Evolutionary conservation across 2,888 invertebrate genomes (phyloP).

Genomic region (Drosophila pegasa): DNA sequence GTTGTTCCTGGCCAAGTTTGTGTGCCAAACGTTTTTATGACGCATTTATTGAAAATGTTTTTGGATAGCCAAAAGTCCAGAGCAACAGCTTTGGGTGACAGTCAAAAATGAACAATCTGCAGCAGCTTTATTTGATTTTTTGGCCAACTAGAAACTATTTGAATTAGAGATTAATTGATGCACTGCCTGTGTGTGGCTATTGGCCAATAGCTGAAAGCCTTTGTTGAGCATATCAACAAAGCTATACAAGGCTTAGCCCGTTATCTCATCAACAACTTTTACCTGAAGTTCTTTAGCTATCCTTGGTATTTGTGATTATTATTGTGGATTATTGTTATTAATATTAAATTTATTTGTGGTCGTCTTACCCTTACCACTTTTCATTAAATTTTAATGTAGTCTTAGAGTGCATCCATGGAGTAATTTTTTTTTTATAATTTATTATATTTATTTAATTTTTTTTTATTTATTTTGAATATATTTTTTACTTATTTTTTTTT

Average conservation of each 20-base stretch:
- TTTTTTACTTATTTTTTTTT: too few relatives aligned
- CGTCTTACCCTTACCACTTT: too few relatives aligned
- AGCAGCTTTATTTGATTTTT: slow-evolving; percentile 41
- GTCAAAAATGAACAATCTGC: slow-evolving; percentile 24
- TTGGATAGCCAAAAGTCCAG: slow-evolving; percentile 11
- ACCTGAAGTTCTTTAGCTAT: too few relatives aligned
- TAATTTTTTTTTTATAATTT: too few relatives aligned
- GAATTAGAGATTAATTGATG: slow-evolving; percentile 15
- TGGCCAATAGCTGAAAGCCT: background rate
- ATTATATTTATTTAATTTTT: too few relatives aligned
- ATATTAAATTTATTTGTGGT: too few relatives aligned
- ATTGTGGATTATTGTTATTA: too few relatives aligned
- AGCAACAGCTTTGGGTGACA: slow-evolving; percentile 60
- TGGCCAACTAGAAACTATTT: slow-evolving; percentile 15
- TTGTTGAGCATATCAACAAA: slow-evolving; percentile 19
- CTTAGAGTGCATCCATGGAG: too few relatives aligned
- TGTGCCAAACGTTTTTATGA: slow-evolving; percentile 52
- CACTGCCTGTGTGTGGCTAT: background rate
- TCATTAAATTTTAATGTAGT: too few relatives aligned
- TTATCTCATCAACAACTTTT: background rate
- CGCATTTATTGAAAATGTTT: slow-evolving; percentile 65
- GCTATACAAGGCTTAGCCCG: slow-evolving; percentile 1
- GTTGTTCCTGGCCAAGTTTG: slow-evolving; percentile 57
- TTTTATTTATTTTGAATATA: too few relatives aligned
- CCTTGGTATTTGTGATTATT: too few relatives aligned